Evolutionary conservation across 1,140 invertebrate species (phyloP), one percentile per base, ranked within the genome.

Genomic region (Coelopa frigida): DNA sequence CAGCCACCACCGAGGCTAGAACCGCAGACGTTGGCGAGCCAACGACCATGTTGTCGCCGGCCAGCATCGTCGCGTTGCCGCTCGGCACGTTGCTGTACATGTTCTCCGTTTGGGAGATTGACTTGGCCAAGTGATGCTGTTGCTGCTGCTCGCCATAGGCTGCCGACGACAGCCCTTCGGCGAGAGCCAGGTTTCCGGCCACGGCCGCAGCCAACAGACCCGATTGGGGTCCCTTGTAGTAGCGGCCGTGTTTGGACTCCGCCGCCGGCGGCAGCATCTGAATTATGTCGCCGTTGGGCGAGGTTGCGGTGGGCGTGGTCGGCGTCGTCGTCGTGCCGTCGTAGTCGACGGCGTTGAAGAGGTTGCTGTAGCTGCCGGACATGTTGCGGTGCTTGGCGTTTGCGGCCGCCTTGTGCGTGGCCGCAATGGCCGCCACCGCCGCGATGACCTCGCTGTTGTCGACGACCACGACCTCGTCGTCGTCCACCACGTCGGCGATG

Each of bases 71-170:
- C 7, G 33, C 35, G 2, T 37, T 49, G 32, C 49, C 50, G 29
- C 50, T 53, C 4, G 58, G 55, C 51, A 70, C 56, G 53, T 70
- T 70, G 49, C 61, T 63, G 48, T 70, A 70, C 52, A 68, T 59
- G 43, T 68, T 70, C 48, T 70, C 66, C 4, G 56, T 43, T 46
- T 68, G 60, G 2, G 58, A 53, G 8, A 54, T 45, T 8, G 56
- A 60, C 45, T 59, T 61, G 27, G 45, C 32, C 14, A 59, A 22
- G 7, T 38, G 32, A 33, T 20, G 27, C 4, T 40, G 23, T 41
- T 41, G 39, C 6, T 17, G n/a, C 10, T 17, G 27, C 15, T 5
- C 21, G 20, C 20, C 3, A n/a, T 21, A 2, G 18, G 6, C 3
- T 22, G 36, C 22, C 12, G 4, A 38, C 12, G 15, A 14, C 36